phyloP scores from a whole-genome alignment of 2,888 invertebrate species.

The Chrysolina haemoptera region DNA sequence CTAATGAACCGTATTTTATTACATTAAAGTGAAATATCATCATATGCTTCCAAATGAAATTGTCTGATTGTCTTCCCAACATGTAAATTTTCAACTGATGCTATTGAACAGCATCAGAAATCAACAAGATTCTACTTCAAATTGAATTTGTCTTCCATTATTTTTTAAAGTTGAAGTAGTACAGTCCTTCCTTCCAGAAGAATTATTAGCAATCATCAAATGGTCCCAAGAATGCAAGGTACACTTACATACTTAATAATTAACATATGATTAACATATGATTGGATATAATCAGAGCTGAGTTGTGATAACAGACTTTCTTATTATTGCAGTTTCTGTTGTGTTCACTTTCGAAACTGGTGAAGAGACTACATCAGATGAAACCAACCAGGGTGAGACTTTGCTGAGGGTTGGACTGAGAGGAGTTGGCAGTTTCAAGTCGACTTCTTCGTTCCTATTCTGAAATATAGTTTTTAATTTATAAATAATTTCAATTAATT shows the following conservation, averaged over 20 bases:
- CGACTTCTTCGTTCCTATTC: slow-evolving; percentile 70
- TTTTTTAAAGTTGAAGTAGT: no score
- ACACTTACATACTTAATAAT: background rate
- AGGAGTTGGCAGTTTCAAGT: slow-evolving; percentile 67
- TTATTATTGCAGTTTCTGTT: slow-evolving; percentile 78
- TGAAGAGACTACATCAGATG: slow-evolving; percentile 78
- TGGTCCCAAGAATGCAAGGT: background rate
- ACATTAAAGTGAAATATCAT: no score
- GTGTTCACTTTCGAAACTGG: slow-evolving; percentile 75
- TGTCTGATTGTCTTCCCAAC: no score
- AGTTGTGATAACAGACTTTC: slow-evolving; percentile 91
- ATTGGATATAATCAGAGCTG: slow-evolving; percentile 74
- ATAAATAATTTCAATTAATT: background rate
- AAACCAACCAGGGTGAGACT: slow-evolving; percentile 87
- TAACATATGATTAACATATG: background rate
- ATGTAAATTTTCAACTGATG: no score
- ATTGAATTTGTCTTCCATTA: no score
- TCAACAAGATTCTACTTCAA: no score
- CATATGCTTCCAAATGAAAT: no score
- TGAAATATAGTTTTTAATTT: slow-evolving; percentile 60
- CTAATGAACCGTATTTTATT: no score
- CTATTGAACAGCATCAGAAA: no score
- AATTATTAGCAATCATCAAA: background rate
- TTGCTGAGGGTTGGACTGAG: slow-evolving; percentile 77
- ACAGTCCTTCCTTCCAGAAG: no score